These are phyloP conservation scores for Pectinophora gossypiella DNA, from an alignment of 1,140 invertebrate genomes.

Conservation along the genomic window DNA sequence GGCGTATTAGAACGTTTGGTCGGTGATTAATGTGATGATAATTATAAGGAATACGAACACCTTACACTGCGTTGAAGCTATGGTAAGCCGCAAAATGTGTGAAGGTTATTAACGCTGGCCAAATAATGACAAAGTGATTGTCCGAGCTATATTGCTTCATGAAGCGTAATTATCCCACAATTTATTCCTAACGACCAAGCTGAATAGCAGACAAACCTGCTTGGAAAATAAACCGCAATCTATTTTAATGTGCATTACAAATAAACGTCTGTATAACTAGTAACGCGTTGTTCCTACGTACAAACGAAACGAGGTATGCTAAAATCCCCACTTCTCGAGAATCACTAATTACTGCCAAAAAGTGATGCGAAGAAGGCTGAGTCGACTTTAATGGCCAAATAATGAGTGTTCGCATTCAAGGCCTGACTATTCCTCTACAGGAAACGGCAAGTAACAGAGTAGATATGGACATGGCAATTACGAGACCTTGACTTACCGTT, in stretches of 20 bases:
- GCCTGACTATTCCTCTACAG: constrained; percentile 56
- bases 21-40: constrained; percentile 41
- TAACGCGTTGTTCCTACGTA: too few relatives aligned
- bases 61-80: constrained; percentile 4
- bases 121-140: constrained; percentile 25
- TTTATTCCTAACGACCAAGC: neutral
- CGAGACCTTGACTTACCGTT: constrained; percentile 68
- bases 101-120: constrained; percentile 26
- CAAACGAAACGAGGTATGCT: too few relatives aligned
- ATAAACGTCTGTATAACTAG: too few relatives aligned
- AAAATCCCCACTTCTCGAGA: constrained; percentile 12
- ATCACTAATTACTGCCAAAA: constrained; percentile 58
- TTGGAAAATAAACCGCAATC: too few relatives aligned
- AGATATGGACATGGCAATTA: constrained; percentile 69
- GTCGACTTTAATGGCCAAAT: constrained; percentile 58
- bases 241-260: too few relatives aligned
- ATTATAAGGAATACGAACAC: constrained; percentile 27
- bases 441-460: constrained; percentile 61
- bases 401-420: constrained; percentile 62
- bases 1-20: constrained; percentile 36
- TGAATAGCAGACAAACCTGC: too few relatives aligned
- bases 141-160: constrained; percentile 10
- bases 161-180: neutral
- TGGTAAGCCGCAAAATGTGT: constrained; percentile 28
- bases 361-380: constrained; percentile 43